phyloP scores from a whole-genome alignment of 2,113 vertebrate genomes.

The Myodes glareolus region DNA sequence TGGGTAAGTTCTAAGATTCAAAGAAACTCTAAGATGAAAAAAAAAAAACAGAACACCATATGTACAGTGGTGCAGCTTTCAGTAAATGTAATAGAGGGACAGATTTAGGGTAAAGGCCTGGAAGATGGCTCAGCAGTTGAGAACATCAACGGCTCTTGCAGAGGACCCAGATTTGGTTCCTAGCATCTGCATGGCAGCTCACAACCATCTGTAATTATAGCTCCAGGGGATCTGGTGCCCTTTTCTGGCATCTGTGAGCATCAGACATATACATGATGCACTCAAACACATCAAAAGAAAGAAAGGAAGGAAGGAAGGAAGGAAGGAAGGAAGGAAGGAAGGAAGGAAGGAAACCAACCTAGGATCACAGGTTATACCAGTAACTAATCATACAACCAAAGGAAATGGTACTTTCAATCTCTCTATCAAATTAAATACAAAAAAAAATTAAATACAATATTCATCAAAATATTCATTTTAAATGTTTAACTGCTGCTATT shows the following conservation, averaged over 20 bases:
- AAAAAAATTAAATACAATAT: background rate
- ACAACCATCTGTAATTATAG: background rate
- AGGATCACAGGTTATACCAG: background rate
- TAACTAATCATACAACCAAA: too few species aligned
- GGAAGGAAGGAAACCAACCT: too few species aligned
- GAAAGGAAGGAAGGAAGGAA: too few species aligned
- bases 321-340: too few species aligned
- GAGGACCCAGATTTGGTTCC: background rate
- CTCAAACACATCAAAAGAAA: background rate
- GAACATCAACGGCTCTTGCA: background rate
- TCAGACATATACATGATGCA: background rate
- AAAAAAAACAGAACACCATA: background rate
- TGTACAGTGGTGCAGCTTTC: background rate
- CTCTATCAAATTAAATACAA: background rate
- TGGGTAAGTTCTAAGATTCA: background rate
- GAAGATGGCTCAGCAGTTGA: background rate
- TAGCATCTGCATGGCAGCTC: background rate
- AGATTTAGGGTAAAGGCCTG: background rate
- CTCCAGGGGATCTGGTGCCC: background rate
- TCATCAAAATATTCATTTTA: background rate
- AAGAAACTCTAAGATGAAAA: background rate
- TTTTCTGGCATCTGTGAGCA: background rate
- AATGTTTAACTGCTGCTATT: background rate
- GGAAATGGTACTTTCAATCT: background rate
- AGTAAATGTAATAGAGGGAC: too few species aligned